A percentile compares a stretch with the other conserved stretches of the same genome.
Evolutionary conservation across 2,113 vertebrate species (phyloP).

Genomic region (Gorsachius goisagi): DNA sequence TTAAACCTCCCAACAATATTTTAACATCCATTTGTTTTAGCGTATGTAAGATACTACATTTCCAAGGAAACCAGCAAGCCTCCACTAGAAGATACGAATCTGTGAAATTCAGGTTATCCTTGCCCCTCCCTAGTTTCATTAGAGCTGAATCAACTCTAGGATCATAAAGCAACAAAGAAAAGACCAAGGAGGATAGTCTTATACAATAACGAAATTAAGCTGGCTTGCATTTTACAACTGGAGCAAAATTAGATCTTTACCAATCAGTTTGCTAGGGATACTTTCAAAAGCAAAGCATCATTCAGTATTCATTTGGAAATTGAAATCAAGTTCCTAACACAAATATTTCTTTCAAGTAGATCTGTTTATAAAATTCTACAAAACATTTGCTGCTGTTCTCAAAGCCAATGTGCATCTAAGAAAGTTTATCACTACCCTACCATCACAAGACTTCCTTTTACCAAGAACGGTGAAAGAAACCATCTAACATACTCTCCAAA

Average conservation of each 20-base stretch:
- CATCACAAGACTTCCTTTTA: not conserved
- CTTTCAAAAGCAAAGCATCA: not conserved
- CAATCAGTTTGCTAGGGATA: not conserved
- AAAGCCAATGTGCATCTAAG: not conserved
- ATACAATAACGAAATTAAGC: not conserved
- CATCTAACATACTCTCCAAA: not conserved
- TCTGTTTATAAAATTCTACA: not conserved
- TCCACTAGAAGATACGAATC: fast-evolving
- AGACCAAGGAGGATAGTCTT: not conserved
- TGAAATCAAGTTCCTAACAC: not conserved
- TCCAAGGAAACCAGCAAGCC: not conserved
- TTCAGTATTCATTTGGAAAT: not conserved
- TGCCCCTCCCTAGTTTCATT: not conserved
- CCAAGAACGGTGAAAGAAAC: not conserved
- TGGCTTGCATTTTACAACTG: not conserved
- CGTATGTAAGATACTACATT: not conserved
- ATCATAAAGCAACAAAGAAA: not conserved
- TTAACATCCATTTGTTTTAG: not conserved
- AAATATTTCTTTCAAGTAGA: not conserved
- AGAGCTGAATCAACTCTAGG: not conserved
- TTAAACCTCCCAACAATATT: not conserved
- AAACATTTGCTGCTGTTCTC: not conserved
- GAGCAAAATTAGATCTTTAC: not conserved
- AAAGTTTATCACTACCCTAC: not conserved
- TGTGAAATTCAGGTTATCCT: not conserved